A percentile compares a stretch with the other conserved stretches of the same genome.
Conservation (phyloP, 2,888 invertebrate genomes). For the Dolichopus griseipennis region DNA sequence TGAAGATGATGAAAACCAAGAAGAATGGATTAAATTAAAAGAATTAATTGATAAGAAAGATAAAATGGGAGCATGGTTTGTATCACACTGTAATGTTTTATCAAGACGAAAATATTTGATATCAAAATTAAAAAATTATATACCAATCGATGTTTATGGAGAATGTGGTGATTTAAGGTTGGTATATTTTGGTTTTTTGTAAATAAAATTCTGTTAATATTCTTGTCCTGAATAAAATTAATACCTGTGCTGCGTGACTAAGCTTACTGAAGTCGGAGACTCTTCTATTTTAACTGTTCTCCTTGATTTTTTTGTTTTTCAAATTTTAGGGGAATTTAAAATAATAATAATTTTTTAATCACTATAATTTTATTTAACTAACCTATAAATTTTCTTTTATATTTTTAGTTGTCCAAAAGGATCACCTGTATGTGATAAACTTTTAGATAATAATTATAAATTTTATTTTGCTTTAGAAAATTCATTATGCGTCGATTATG, state of each 20-base stretch:
- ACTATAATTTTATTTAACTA: too few relatives aligned
- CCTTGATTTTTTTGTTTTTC: too few relatives aligned
- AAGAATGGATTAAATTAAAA: constrained; percentile 17
- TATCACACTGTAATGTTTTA: constrained; percentile 46
- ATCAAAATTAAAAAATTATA: constrained; percentile 46
- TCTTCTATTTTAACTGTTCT: too few relatives aligned
- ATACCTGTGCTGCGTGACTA: too few relatives aligned
- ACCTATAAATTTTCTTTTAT: constrained; percentile 11
- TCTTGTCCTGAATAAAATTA: too few relatives aligned
- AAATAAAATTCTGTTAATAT: too few relatives aligned
- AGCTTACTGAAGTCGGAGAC: too few relatives aligned
- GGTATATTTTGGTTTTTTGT: too few relatives aligned
- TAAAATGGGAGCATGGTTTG: constrained; percentile 51
- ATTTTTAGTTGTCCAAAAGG: constrained; percentile 31
- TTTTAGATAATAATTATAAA: constrained; percentile 50
- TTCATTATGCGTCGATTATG: constrained; percentile 59
- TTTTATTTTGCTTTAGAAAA: constrained; percentile 63
- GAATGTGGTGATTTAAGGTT: constrained; percentile 47
- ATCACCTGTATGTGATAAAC: constrained; percentile 36
- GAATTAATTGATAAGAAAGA: constrained; percentile 34
- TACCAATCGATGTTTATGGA: constrained; percentile 56
- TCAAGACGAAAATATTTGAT: constrained; percentile 44
- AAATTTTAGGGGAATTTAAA: too few relatives aligned
- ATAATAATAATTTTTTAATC: too few relatives aligned
- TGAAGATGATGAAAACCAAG: too few relatives aligned